Evolutionary conservation across 92 coral and sea anemone species (phyloP).

Genomic region (Nematostella vectensis): DNA sequence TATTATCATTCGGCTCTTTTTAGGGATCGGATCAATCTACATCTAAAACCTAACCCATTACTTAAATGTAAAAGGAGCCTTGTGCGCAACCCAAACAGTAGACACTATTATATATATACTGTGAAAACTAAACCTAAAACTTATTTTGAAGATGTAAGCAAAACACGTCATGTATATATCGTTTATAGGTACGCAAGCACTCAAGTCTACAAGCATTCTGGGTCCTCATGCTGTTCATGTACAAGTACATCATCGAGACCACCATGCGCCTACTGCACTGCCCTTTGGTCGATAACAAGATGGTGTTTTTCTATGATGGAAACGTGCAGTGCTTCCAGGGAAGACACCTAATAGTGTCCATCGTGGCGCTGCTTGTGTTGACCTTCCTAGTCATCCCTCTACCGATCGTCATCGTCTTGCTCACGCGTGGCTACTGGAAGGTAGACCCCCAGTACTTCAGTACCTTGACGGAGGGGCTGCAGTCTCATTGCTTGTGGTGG

Average conservation of each 20-base stretch:
- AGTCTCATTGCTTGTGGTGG: slow-evolving; percentile 76
- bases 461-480: slow-evolving; percentile 76
- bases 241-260: slow-evolving; percentile 66
- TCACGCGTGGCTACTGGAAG: slow-evolving; percentile 68
- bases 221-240: slow-evolving; percentile 78
- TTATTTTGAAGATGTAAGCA: too few relatives aligned
- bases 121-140: too few relatives aligned
- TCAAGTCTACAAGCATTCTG: slow-evolving; percentile 89
- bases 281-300: slow-evolving; percentile 47
- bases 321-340: slow-evolving; percentile 64
- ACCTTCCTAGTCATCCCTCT: slow-evolving; percentile 46
- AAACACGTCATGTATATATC: too few relatives aligned
- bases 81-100: too few relatives aligned
- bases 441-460: slow-evolving; percentile 90
- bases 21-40: too few relatives aligned
- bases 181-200: too few relatives aligned
- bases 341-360: slow-evolving; percentile 49
- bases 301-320: slow-evolving; percentile 81
- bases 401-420: slow-evolving; percentile 46
- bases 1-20: too few relatives aligned
- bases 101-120: too few relatives aligned
- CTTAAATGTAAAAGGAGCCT: too few relatives aligned
- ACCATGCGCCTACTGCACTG: slow-evolving; percentile 75
- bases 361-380: slow-evolving; percentile 51
- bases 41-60: too few relatives aligned